These are phyloP conservation scores for Scrobipalpa atriplicella DNA, from an alignment of 2,888 invertebrate species.

Conservation along the genomic window DNA sequence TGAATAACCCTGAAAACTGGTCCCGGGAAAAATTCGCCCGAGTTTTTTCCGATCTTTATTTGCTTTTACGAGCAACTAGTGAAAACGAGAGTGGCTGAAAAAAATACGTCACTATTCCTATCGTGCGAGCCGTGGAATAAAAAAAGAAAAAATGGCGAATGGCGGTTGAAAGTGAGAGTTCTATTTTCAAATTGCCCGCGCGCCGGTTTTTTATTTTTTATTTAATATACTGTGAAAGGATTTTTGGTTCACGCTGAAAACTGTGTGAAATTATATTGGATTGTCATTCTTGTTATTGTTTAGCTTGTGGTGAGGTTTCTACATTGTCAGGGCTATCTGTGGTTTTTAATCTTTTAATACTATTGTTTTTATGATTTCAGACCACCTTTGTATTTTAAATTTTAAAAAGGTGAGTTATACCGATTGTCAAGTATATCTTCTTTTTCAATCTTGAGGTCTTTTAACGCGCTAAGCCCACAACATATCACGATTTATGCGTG, in stretches of 20 bases:
- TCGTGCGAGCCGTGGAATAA: constrained; percentile 67
- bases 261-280: constrained; percentile 21
- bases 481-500: constrained; percentile 18
- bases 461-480: constrained; percentile 35
- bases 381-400: neutral
- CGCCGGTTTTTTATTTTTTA: constrained; percentile 48
- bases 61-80: constrained; percentile 74
- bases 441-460: constrained; percentile 10
- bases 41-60: constrained; percentile 76
- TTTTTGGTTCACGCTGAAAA: constrained; percentile 22
- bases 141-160: constrained; percentile 64
- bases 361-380: neutral
- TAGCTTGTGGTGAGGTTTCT: neutral
- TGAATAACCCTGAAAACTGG: constrained; percentile 64
- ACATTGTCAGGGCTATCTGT: neutral
- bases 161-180: constrained; percentile 70
- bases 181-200: constrained; percentile 73
- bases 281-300: constrained; percentile 5
- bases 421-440: neutral
- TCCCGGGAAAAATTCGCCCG: constrained; percentile 63
- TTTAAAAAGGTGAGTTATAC: neutral
- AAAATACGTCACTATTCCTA: constrained; percentile 80
- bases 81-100: constrained; percentile 71
- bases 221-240: constrained; percentile 41
- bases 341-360: neutral